Conservation (phyloP, 1,140 invertebrate species). For the Caenorhabditis tropicalis region DNA sequence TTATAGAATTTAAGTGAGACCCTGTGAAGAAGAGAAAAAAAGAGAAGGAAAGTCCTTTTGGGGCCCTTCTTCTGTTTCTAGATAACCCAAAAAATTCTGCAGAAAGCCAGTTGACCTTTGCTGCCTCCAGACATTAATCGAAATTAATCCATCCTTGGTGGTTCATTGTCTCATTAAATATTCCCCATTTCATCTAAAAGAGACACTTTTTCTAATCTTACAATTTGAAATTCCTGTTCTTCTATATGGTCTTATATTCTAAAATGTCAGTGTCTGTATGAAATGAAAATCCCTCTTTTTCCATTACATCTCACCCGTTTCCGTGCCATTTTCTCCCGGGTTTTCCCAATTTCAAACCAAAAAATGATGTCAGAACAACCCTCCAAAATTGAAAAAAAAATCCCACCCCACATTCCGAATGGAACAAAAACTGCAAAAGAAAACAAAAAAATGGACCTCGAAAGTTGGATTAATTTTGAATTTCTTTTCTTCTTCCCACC, state of each 20-base stretch:
- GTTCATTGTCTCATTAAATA: slow-evolving; percentile 27
- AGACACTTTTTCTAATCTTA: neutral
- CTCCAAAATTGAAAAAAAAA: slow-evolving; percentile 14
- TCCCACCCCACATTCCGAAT: slow-evolving; percentile 3
- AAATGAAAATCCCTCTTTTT: neutral
- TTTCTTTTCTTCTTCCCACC: neutral
- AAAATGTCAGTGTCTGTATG: neutral
- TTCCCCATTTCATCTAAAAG: neutral
- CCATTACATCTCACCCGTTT: slow-evolving; percentile 3
- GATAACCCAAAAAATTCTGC: slow-evolving; percentile 3
- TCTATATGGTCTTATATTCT: neutral
- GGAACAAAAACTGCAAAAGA: neutral
- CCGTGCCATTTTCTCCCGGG: neutral
- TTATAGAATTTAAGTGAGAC: slow-evolving; percentile 32
- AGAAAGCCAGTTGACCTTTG: slow-evolving; percentile 21
- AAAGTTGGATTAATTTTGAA: slow-evolving; percentile 1
- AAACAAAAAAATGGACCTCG: neutral
- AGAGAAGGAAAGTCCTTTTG: neutral
- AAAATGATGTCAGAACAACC: slow-evolving; percentile 34
- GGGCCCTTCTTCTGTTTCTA: neutral
- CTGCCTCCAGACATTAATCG: neutral
- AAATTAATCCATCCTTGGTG: neutral
- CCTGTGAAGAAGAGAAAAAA: slow-evolving; percentile 8
- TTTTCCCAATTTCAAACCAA: slow-evolving; percentile 13
- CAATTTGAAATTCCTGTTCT: neutral